Conservation (phyloP, 2,113 vertebrate species). For the Proteles cristata region DNA sequence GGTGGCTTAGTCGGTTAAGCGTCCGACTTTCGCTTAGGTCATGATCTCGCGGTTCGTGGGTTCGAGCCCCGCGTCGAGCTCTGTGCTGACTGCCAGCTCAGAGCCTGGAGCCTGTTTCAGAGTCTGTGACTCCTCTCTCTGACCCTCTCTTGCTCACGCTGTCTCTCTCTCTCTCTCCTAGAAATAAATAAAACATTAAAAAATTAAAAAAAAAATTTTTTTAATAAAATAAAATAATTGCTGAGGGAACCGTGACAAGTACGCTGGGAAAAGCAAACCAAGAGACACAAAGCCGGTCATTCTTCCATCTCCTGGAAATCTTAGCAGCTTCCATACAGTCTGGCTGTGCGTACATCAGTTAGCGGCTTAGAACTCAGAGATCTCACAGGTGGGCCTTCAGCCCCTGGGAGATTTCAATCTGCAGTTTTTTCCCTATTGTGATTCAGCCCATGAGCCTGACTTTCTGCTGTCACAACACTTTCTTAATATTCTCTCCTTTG, state of each 20-base stretch:
- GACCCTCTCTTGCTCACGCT: no score
- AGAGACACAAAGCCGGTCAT: not conserved
- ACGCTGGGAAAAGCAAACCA: not conserved
- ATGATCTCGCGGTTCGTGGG: no score
- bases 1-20: no score
- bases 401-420: not conserved
- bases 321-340: not conserved
- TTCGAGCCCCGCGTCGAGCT: no score
- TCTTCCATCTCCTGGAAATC: not conserved
- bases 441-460: not conserved
- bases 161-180: no score
- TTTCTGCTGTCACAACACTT: not conserved
- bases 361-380: not conserved
- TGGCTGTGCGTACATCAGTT: fast-evolving
- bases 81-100: no score
- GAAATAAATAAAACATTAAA: no score
- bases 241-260: not conserved
- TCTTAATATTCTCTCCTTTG: not conserved
- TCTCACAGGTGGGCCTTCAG: not conserved
- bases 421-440: not conserved
- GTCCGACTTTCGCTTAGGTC: no score
- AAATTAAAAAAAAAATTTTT: no score
- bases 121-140: no score
- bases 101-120: no score
- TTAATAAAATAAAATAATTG: no score